phyloP scores from a whole-genome alignment of 2,113 vertebrate genomes.

The Cheilinus undulatus region DNA sequence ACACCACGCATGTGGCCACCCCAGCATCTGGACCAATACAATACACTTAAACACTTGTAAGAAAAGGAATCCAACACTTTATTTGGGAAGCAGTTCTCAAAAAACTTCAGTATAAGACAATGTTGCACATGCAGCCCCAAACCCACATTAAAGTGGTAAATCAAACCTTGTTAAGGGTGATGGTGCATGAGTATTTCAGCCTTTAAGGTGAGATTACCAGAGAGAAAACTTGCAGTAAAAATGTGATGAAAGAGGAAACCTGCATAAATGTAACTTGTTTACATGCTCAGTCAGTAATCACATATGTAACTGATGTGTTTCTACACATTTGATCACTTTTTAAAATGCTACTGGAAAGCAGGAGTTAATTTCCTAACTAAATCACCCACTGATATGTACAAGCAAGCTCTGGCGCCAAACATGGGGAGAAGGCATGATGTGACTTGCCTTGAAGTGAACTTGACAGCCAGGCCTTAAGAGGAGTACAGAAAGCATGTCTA shows the following conservation, averaged over 20 bases:
- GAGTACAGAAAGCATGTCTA: slow-evolving; percentile 16
- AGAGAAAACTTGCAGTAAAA: background rate
- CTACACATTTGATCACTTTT: background rate
- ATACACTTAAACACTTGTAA: background rate
- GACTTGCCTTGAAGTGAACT: slow-evolving; percentile 30
- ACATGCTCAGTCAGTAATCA: background rate
- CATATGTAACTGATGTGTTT: background rate
- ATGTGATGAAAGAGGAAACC: background rate
- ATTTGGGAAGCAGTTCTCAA: background rate
- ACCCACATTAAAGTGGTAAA: background rate
- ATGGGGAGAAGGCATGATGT: slow-evolving; percentile 24
- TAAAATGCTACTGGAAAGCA: background rate
- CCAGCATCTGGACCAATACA: too few relatives aligned
- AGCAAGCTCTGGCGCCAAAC: background rate
- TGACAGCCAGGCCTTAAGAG: background rate
- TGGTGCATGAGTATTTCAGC: background rate
- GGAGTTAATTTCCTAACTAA: background rate
- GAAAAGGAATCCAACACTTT: background rate
- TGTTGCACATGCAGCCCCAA: background rate
- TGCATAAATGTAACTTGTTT: background rate
- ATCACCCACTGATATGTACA: background rate
- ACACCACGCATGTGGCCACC: too few relatives aligned
- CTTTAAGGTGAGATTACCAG: background rate
- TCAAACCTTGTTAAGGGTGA: background rate
- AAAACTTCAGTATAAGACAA: slow-evolving; percentile 16